Evolutionary conservation across 2,888 invertebrate species (phyloP).

Genomic region (Drosophila testacea): DNA sequence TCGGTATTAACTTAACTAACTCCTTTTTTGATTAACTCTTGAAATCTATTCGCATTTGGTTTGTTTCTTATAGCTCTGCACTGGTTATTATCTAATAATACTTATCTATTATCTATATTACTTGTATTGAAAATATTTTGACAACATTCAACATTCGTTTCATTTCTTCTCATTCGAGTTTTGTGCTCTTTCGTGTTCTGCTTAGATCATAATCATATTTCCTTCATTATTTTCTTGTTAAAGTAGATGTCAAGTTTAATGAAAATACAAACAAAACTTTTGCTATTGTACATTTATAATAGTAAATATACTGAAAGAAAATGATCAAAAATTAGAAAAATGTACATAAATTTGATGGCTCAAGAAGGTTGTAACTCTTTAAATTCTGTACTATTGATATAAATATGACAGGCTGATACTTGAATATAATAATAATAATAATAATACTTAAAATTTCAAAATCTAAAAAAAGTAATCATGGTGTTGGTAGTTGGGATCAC

Average conservation of each 20-base stretch:
- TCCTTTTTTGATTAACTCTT: slow-evolving; percentile 46
- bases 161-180: slow-evolving; percentile 30
- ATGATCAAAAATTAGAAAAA: too few species aligned
- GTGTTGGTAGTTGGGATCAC: too few species aligned
- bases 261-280: slow-evolving; percentile 1
- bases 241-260: slow-evolving; percentile 1
- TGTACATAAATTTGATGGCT: too few species aligned
- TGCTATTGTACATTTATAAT: neutral
- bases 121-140: slow-evolving; percentile 38
- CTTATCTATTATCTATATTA: slow-evolving; percentile 50
- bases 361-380: too few species aligned
- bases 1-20: slow-evolving; percentile 42
- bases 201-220: slow-evolving; percentile 15
- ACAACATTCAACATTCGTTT: slow-evolving; percentile 42
- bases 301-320: neutral
- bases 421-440: too few species aligned
- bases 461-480: too few species aligned
- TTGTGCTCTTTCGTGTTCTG: slow-evolving; percentile 9
- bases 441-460: too few species aligned
- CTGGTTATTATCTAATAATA: slow-evolving; percentile 81
- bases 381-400: neutral
- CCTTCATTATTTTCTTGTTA: slow-evolving; percentile 1
- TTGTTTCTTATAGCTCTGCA: slow-evolving; percentile 84
- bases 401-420: neutral
- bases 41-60: slow-evolving; percentile 43